Percentiles rank a stretch among this genome's conserved stretches.
phyloP scores from a whole-genome alignment of 2,113 vertebrate genomes.

The Mesitornis unicolor region DNA sequence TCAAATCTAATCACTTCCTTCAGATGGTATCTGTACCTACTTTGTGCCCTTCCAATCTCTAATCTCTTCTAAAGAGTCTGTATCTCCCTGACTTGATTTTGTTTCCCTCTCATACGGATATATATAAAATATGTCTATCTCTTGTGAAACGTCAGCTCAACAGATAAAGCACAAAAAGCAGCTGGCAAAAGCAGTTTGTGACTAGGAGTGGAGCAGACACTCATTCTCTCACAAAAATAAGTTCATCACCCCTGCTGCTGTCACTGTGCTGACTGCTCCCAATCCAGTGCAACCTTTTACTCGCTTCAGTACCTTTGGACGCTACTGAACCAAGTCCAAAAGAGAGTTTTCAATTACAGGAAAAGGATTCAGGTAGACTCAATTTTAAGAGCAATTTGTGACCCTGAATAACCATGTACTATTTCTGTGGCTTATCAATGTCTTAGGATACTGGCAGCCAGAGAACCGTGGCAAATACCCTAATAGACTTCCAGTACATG shows the following conservation, averaged over 20 bases:
- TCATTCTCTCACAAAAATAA: slow-evolving; percentile 12
- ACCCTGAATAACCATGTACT: background rate
- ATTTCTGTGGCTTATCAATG: background rate
- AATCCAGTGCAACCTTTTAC: background rate
- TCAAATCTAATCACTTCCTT: background rate
- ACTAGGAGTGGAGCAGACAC: background rate
- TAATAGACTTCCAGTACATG: background rate
- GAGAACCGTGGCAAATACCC: background rate
- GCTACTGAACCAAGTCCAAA: background rate
- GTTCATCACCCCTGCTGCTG: background rate
- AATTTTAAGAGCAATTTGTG: slow-evolving; percentile 9
- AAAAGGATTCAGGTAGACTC: background rate
- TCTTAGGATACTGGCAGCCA: background rate
- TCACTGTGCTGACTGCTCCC: background rate
- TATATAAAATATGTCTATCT: background rate
- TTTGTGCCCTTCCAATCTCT: background rate
- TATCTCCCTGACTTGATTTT: background rate
- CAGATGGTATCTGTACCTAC: background rate
- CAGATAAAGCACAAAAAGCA: slow-evolving; percentile 13
- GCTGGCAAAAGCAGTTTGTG: background rate
- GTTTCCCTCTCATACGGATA: background rate
- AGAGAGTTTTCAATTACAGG: slow-evolving; percentile 5
- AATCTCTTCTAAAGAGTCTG: background rate
- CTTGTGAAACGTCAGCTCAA: background rate
- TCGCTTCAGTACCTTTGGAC: background rate